Conservation (phyloP, 2,113 vertebrate genomes). For the Acrocephalus arundinaceus region DNA sequence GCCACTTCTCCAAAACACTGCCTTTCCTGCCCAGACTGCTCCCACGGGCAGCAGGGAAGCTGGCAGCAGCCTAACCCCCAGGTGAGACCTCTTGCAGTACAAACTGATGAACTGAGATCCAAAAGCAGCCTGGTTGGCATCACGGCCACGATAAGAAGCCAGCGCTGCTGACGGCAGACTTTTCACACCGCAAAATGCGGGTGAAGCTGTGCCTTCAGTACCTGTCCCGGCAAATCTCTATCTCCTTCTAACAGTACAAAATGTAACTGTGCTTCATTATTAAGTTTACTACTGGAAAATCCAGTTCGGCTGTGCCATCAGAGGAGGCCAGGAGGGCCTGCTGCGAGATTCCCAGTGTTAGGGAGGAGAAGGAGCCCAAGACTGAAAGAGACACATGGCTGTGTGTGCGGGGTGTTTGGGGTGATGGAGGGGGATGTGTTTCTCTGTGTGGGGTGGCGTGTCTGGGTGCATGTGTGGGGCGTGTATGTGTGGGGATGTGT, state of each 20-base stretch:
- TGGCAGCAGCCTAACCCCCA: background rate
- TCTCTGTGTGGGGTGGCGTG: background rate
- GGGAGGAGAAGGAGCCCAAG: background rate
- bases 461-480: no score
- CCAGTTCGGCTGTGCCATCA: background rate
- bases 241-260: background rate
- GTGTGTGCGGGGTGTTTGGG: background rate
- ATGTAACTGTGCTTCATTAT: fast-evolving
- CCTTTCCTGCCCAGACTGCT: background rate
- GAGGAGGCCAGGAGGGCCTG: background rate
- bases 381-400: fast-evolving
- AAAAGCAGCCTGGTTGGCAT: fast-evolving
- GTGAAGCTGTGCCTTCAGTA: fast-evolving
- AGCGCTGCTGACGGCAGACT: fast-evolving
- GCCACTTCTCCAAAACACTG: background rate
- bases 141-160: fast-evolving
- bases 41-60: no score
- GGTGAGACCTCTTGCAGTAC: background rate
- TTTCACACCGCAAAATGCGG: fast-evolving
- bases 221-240: no score
- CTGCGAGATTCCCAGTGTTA: fast-evolving
- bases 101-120: fast-evolving
- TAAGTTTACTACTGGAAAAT: background rate
- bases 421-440: background rate
- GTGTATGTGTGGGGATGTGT: no score